phyloP scores from a whole-genome alignment of 2,113 vertebrate species.

The Ondatra zibethicus region DNA sequence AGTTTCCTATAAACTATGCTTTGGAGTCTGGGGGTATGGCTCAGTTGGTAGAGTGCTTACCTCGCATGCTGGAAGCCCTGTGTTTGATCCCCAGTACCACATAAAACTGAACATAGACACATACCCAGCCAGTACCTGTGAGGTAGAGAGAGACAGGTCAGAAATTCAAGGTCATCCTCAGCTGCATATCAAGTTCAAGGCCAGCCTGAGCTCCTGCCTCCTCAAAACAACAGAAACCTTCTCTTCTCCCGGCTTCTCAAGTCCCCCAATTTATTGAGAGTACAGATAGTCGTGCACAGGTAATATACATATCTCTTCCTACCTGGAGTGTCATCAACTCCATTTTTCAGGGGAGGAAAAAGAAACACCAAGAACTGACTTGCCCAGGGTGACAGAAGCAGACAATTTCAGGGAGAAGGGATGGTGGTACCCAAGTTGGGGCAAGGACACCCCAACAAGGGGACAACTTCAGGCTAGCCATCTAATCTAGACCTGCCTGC shows the following conservation, averaged over 20 bases:
- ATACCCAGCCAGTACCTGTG: neutral
- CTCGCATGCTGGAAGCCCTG: neutral
- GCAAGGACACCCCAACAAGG: neutral
- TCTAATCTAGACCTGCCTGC: too few relatives aligned
- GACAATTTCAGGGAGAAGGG: neutral
- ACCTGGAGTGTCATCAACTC: neutral
- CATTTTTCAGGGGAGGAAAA: neutral
- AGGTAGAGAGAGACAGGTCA: neutral
- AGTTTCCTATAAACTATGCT: neutral
- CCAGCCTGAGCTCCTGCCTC: neutral
- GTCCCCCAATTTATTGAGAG: neutral
- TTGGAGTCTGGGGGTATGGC: neutral
- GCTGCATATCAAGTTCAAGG: neutral
- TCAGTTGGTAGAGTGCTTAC: neutral
- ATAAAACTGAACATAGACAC: neutral
- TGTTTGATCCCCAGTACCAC: too few relatives aligned
- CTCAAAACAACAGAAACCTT: neutral
- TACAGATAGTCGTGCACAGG: rapidly evolving
- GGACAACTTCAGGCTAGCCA: neutral
- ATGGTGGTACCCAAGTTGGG: too few relatives aligned
- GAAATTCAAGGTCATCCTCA: neutral
- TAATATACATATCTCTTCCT: neutral
- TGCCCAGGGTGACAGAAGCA: neutral
- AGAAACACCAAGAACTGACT: neutral
- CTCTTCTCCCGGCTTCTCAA: neutral